phyloP scores from a whole-genome alignment of 2,797 vertebrate species.

The Apodemus agrarius region DNA sequence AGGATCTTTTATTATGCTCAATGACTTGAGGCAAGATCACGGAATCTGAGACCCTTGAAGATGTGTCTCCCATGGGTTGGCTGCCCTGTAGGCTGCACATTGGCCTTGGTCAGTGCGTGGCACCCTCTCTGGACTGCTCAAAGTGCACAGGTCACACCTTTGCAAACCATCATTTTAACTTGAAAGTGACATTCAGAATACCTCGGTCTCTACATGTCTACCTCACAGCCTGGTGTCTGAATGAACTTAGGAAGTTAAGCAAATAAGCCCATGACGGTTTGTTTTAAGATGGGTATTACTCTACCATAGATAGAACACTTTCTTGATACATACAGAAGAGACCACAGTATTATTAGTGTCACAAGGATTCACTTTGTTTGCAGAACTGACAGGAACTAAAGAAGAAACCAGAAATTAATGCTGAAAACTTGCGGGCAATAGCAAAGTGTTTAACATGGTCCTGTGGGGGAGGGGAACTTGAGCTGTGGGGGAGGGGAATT shows the following conservation, averaged over 20 bases:
- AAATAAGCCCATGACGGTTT: neutral
- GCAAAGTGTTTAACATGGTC: conserved; percentile 69
- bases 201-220: neutral
- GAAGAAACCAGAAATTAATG: conserved; percentile 73
- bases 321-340: conserved; percentile 44
- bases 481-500: neutral
- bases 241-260: neutral
- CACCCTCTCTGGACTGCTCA: neutral
- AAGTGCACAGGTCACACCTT: neutral
- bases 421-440: conserved; percentile 34
- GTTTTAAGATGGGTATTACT: neutral
- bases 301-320: neutral
- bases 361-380: neutral
- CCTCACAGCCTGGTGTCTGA: neutral
- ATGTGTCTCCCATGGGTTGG: neutral
- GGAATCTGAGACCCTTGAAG: neutral
- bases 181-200: neutral
- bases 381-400: conserved; percentile 41
- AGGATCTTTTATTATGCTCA: neutral
- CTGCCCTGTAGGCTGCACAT: neutral
- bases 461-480: neutral
- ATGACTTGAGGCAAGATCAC: neutral
- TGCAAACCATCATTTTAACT: neutral
- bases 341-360: neutral
- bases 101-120: neutral